Percentiles rank a stretch among this genome's conserved stretches.
Conservation (phyloP, 2,888 invertebrate genomes). For the Conistra vaccinii region DNA sequence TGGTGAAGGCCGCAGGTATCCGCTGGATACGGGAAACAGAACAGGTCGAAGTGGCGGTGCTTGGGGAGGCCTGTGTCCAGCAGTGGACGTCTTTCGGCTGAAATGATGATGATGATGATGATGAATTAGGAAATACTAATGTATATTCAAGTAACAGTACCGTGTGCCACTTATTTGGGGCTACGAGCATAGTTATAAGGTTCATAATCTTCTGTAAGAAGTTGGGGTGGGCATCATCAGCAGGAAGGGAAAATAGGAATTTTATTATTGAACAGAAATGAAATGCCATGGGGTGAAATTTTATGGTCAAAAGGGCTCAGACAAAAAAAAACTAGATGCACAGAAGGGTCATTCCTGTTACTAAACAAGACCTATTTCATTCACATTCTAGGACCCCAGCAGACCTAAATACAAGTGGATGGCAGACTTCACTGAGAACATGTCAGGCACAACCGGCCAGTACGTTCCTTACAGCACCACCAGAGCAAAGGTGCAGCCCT, state of each 20-base stretch:
- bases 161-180: not conserved
- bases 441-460: constrained; percentile 94
- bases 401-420: constrained; percentile 97
- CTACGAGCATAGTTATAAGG: not conserved
- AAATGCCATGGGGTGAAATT: too few species aligned
- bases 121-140: not conserved
- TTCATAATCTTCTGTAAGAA: not conserved
- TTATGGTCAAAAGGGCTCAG: too few species aligned
- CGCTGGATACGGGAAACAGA: too few species aligned
- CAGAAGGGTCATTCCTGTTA: not conserved
- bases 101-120: not conserved
- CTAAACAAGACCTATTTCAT: not conserved
- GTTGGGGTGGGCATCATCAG: not conserved
- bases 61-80: too few species aligned
- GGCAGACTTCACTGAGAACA: constrained; percentile 95
- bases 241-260: not conserved
- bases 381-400: constrained; percentile 91
- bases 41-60: too few species aligned
- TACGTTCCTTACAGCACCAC: constrained; percentile 98
- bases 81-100: too few species aligned
- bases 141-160: not conserved
- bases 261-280: too few species aligned
- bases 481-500: constrained; percentile 96
- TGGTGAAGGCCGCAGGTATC: too few species aligned
- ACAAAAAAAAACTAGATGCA: too few species aligned